These are phyloP conservation scores for Pollenia griseotomentosa DNA, from an alignment of 2,888 invertebrate species.

Conservation along the genomic window DNA sequence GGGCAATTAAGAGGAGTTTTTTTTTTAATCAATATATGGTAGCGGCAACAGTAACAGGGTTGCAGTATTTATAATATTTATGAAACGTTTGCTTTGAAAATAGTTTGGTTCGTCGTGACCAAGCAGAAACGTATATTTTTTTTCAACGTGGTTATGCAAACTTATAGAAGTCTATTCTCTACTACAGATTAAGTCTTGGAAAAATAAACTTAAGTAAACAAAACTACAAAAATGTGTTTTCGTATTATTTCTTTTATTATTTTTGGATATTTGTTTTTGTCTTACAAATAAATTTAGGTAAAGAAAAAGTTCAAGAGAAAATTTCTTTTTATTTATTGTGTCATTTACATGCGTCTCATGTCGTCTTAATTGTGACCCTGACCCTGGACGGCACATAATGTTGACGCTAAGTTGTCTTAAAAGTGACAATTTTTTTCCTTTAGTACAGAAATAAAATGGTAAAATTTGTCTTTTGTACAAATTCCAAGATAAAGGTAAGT, in stretches of 20 bases:
- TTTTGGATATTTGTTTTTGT: conserved; percentile 10
- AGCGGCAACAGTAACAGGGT: too few species aligned
- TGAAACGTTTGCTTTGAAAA: too few species aligned
- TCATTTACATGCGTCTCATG: conserved; percentile 29
- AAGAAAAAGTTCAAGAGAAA: conserved; percentile 29
- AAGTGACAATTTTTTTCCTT: conserved; percentile 28
- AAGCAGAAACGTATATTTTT: too few species aligned
- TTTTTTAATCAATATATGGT: too few species aligned
- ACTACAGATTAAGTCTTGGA: too few species aligned
- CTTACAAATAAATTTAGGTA: not conserved
- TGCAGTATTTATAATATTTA: too few species aligned
- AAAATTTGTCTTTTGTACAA: not conserved
- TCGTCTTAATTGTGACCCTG: conserved; percentile 29
- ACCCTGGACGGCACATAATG: conserved; percentile 14
- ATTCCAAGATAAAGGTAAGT: not conserved
- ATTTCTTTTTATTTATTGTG: conserved; percentile 40
- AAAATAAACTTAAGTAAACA: not conserved
- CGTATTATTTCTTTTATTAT: not conserved
- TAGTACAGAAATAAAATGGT: not conserved
- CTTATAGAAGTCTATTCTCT: too few species aligned
- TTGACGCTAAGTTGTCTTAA: conserved; percentile 15
- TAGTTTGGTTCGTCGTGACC: too few species aligned
- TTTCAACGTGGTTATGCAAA: too few species aligned
- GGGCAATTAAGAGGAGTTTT: too few species aligned
- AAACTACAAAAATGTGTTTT: conserved; percentile 4